Evolutionary conservation across 2,797 vertebrate species (phyloP), one percentile per base, ranked within the genome.

Genomic region (Ambastaia sidthimunki): DNA sequence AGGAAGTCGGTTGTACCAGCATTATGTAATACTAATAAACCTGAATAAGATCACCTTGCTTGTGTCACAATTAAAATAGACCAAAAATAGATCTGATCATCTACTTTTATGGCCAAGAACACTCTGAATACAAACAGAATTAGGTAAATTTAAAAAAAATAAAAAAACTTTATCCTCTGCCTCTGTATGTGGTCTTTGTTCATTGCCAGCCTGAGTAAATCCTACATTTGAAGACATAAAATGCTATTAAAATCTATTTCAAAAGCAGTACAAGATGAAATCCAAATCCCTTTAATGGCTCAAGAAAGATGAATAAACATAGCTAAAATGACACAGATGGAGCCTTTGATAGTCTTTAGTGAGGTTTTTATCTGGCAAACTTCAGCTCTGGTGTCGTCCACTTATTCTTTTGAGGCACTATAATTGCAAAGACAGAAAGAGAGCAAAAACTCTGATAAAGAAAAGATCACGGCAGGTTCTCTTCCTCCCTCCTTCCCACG

Each of bases 401-500:
- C 47, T 60, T 7, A 60, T 44, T 28, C 5, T 18, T 76, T 11
- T 59, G 37, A 60, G 54, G 47, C 37, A 77, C 37, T 60, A 34
- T 25, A 69, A 77, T 41, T 68, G 50, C 18, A 21, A 13, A 12
- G 31, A 73, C 1, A 19, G 69, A 76, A 16, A 66, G 41, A 59
- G 41, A 71, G 44, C 41, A 54, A 72, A 63, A 47, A 37, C 48
- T 68, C 66, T 69, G 55, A 73, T 34, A 21, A 7, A 52, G 13
- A 75, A 60, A 74, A 41, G 71, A 74, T 50, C 37, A 31, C 57
- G 12, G 55, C 48, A 82, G 65, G 78, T 71, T 52, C 21, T 77
- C 55, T 6, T 52, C 11, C 57, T 66, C 34, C 28, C 28, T 28
- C 28, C 28, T 28, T 28, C 44, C 63, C 28, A 70, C 62, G 63